These are phyloP conservation scores for Macquaria ambigua DNA, from an alignment of 2,113 vertebrate species.

Conservation along the genomic window DNA sequence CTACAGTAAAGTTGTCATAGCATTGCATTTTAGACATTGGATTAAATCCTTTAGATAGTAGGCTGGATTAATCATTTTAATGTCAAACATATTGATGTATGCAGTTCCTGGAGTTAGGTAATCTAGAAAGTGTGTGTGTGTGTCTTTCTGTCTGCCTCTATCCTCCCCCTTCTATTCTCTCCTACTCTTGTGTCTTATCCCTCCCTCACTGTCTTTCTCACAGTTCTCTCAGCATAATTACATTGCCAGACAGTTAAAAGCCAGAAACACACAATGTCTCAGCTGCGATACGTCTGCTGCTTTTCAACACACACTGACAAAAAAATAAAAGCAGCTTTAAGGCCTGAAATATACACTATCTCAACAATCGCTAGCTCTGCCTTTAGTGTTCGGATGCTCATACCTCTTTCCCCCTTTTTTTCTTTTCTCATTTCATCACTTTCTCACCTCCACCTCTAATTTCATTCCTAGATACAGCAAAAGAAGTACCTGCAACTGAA, in stretches of 20 bases:
- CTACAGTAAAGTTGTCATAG: conserved; percentile 11
- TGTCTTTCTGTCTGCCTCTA: conserved; percentile 8
- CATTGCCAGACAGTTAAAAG: conserved; percentile 61
- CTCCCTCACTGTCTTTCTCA: conserved; percentile 41
- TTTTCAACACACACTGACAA: conserved; percentile 37
- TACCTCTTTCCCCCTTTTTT: neutral
- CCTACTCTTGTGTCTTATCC: conserved; percentile 2
- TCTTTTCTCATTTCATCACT: conserved; percentile 12
- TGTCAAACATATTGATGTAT: conserved; percentile 45
- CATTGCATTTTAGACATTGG: neutral
- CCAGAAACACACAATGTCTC: conserved; percentile 59
- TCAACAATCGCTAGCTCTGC: conserved; percentile 24
- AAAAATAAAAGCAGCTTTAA: conserved; percentile 20
- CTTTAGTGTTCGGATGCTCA: conserved; percentile 1
- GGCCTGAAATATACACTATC: conserved; percentile 34
- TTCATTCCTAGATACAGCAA: conserved; percentile 23
- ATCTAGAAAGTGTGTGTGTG: neutral
- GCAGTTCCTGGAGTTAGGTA: conserved; percentile 22
- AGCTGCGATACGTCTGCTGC: conserved; percentile 23
- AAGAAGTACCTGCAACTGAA: conserved; percentile 39
- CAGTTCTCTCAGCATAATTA: conserved; percentile 53
- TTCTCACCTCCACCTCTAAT: conserved; percentile 41
- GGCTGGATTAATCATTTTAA: conserved; percentile 28
- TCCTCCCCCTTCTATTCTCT: conserved; percentile 12
- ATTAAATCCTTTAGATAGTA: conserved; percentile 16